Conservation (phyloP, 2,113 vertebrate species). For the Aythya baeri region DNA sequence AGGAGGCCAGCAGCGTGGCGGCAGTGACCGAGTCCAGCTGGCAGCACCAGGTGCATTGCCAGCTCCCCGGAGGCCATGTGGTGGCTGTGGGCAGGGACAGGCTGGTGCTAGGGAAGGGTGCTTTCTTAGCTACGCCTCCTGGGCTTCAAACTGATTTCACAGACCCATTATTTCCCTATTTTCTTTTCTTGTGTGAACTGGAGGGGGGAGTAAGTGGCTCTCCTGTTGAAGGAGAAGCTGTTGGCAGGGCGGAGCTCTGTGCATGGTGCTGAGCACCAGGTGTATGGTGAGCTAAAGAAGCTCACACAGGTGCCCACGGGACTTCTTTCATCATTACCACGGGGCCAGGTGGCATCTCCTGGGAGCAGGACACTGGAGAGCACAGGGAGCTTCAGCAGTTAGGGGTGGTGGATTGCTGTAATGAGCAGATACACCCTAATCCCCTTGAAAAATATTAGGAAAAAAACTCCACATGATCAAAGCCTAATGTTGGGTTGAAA, state of each 20-base stretch:
- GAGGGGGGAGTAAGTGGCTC: accelerated
- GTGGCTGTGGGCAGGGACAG: background rate
- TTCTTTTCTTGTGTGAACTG: background rate
- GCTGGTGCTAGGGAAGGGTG: background rate
- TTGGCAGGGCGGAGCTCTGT: background rate
- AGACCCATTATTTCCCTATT: background rate
- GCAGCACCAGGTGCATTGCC: background rate
- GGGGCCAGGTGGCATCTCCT: background rate
- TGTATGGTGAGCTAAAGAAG: background rate
- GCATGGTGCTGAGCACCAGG: background rate
- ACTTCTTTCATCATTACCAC: background rate
- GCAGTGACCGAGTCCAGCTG: conserved; percentile 18
- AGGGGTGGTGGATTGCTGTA: background rate
- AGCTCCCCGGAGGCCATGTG: background rate
- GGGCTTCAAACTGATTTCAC: background rate
- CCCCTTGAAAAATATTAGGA: background rate
- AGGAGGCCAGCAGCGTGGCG: background rate
- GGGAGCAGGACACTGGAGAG: background rate
- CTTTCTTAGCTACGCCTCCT: background rate
- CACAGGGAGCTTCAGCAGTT: background rate
- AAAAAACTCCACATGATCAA: background rate
- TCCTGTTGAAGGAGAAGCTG: background rate
- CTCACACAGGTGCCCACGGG: accelerated
- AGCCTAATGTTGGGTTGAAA: background rate
- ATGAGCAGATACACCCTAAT: background rate